phyloP scores from a whole-genome alignment of 37 sponge, comb jelly and placozoan genomes.

The Bolinopsis microptera region DNA sequence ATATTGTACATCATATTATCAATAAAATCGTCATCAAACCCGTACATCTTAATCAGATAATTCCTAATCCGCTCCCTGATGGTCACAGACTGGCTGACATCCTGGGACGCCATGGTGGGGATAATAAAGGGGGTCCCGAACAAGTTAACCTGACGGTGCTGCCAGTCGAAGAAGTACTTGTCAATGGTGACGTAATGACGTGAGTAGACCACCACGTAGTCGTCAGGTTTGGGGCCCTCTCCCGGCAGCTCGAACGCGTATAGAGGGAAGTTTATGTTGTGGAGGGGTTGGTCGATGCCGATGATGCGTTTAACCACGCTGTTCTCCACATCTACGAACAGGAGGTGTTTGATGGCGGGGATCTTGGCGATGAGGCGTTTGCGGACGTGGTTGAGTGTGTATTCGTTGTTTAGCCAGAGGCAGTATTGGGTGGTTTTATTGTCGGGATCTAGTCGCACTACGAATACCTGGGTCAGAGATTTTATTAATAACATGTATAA shows the following conservation, averaged over 20 bases:
- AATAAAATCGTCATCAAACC: constrained; percentile 31
- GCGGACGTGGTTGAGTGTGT: constrained; percentile 41
- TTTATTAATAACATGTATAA: too few species aligned
- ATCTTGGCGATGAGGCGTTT: constrained; percentile 55
- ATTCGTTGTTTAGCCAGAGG: constrained; percentile 56
- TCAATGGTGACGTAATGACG: constrained; percentile 61
- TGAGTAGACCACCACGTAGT: constrained; percentile 41
- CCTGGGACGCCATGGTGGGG: not conserved
- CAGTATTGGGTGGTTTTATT: constrained; percentile 43
- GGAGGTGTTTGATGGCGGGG: constrained; percentile 23
- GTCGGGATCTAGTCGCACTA: constrained; percentile 7
- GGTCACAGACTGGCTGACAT: not conserved
- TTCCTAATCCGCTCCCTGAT: not conserved
- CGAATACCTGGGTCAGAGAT: not conserved
- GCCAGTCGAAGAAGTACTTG: constrained; percentile 56
- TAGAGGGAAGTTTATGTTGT: constrained; percentile 17
- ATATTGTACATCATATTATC: constrained; percentile 17
- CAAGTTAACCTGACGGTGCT: constrained; percentile 40
- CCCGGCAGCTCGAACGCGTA: constrained; percentile 81
- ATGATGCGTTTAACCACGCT: constrained; percentile 24
- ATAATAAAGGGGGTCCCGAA: constrained; percentile 45
- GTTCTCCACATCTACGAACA: constrained; percentile 35
- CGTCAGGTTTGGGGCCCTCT: constrained; percentile 26
- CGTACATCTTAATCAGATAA: constrained; percentile 22
- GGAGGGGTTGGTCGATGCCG: constrained; percentile 1